Conservation (phyloP, 2,797 vertebrate species). For the Poliocrania exsul region DNA sequence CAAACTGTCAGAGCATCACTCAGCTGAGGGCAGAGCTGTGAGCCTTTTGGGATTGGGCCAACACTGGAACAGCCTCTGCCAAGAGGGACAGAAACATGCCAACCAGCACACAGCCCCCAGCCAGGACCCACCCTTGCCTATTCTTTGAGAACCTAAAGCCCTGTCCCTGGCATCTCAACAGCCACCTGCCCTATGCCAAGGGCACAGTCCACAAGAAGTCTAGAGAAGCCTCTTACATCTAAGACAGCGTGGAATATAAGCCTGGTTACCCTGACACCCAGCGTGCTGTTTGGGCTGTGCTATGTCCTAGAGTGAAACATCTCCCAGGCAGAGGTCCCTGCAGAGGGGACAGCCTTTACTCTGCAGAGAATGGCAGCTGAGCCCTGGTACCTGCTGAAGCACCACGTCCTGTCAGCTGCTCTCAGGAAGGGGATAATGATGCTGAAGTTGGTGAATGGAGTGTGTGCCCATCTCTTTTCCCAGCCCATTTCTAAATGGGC, state of each 20-base stretch:
- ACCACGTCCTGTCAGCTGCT: background rate
- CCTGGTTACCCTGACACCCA: background rate
- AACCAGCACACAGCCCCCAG: background rate
- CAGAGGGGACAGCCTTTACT: background rate
- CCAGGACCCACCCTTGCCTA: accelerated
- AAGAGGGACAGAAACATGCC: background rate
- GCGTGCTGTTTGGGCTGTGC: background rate
- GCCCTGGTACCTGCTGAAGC: background rate
- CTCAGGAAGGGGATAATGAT: accelerated
- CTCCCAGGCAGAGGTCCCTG: background rate
- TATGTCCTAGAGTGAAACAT: accelerated
- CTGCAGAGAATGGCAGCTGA: background rate
- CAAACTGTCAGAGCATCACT: background rate
- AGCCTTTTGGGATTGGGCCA: background rate
- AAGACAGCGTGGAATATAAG: background rate
- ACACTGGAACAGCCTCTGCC: background rate
- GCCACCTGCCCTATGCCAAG: background rate
- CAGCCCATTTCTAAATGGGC: background rate
- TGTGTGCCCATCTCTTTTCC: accelerated
- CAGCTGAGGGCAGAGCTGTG: accelerated
- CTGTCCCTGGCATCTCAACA: background rate
- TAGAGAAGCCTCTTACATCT: background rate
- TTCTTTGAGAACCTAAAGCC: background rate
- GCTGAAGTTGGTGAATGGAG: background rate
- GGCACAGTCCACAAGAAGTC: background rate